Evolutionary conservation across 2,888 invertebrate species (phyloP).

Genomic region (Atherix ibis): DNA sequence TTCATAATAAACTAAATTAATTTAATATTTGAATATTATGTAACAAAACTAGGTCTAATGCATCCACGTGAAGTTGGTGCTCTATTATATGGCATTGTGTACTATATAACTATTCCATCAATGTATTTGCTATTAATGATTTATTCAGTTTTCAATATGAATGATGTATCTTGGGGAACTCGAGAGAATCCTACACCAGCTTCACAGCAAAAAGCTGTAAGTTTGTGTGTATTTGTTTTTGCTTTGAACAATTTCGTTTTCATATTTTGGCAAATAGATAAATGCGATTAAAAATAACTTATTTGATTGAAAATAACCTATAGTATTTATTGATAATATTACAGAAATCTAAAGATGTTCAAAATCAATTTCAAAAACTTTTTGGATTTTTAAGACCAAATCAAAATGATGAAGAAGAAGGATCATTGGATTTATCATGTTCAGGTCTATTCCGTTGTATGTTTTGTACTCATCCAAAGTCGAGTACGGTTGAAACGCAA

Average conservation of each 20-base stretch:
- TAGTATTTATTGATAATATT: slow-evolving; percentile 1
- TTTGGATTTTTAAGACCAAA: slow-evolving; percentile 19
- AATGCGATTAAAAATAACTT: too few species aligned
- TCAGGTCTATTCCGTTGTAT: slow-evolving; percentile 39
- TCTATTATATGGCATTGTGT: slow-evolving; percentile 58
- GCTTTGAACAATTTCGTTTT: not conserved
- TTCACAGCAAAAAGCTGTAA: slow-evolving; percentile 1
- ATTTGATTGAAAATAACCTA: too few species aligned
- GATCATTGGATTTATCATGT: slow-evolving; percentile 36
- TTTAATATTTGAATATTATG: too few species aligned
- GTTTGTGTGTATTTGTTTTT: slow-evolving; percentile 2
- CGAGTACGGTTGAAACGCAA: slow-evolving; percentile 31
- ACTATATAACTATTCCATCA: slow-evolving; percentile 83
- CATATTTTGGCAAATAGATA: not conserved
- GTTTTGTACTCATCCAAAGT: slow-evolving; percentile 35
- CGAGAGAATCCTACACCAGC: slow-evolving; percentile 46
- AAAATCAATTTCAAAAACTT: slow-evolving; percentile 13
- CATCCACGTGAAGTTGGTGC: slow-evolving; percentile 70
- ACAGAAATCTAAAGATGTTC: slow-evolving; percentile 8
- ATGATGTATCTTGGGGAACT: slow-evolving; percentile 90
- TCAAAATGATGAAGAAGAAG: slow-evolving; percentile 32
- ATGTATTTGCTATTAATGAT: slow-evolving; percentile 88
- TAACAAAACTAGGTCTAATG: slow-evolving; percentile 46
- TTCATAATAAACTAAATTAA: not conserved
- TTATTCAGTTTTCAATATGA: slow-evolving; percentile 83